Percentiles rank a stretch among this genome's conserved stretches.
phyloP scores from a whole-genome alignment of 2,888 invertebrate species.

The Syritta pipiens region DNA sequence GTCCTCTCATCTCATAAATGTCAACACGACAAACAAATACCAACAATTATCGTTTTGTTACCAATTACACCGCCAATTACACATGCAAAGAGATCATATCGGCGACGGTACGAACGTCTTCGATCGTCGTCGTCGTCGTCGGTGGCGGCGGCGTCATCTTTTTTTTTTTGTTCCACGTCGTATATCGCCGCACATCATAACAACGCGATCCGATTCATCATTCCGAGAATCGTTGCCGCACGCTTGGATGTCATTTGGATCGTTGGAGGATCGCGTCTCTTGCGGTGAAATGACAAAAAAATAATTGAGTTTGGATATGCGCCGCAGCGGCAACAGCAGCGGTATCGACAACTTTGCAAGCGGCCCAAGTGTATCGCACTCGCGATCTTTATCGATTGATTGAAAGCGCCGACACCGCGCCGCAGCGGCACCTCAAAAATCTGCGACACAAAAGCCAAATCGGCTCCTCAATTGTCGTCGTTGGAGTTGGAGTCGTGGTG shows the following conservation, averaged over 20 bases:
- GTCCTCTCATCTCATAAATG: slow-evolving; percentile 51
- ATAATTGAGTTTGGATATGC: slow-evolving; percentile 65
- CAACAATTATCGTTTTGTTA: slow-evolving; percentile 65
- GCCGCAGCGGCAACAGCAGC: slow-evolving; percentile 14
- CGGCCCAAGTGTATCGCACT: slow-evolving; percentile 59
- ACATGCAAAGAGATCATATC: slow-evolving; percentile 65
- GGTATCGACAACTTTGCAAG: slow-evolving; percentile 43
- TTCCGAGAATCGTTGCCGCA: neutral
- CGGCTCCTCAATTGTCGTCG: slow-evolving; percentile 43
- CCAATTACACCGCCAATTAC: slow-evolving; percentile 67
- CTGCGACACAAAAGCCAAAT: slow-evolving; percentile 54
- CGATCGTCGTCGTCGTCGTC: slow-evolving; percentile 13
- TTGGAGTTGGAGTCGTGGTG: no score
- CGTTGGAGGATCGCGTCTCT: slow-evolving; percentile 33
- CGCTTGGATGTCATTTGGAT: neutral
- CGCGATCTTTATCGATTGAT: slow-evolving; percentile 65
- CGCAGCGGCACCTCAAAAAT: slow-evolving; percentile 57
- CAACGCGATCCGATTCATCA: slow-evolving; percentile 53
- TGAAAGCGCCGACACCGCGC: slow-evolving; percentile 61
- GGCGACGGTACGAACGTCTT: slow-evolving; percentile 10
- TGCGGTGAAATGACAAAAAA: slow-evolving; percentile 37
- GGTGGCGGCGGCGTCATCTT: slow-evolving; percentile 8
- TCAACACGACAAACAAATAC: slow-evolving; percentile 50
- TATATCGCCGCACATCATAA: slow-evolving; percentile 52
- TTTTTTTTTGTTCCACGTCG: slow-evolving; percentile 6